A percentile compares a stretch with the other conserved stretches of the same genome.
Conservation (phyloP, 1,140 invertebrate genomes). For the Eueides isabella region DNA sequence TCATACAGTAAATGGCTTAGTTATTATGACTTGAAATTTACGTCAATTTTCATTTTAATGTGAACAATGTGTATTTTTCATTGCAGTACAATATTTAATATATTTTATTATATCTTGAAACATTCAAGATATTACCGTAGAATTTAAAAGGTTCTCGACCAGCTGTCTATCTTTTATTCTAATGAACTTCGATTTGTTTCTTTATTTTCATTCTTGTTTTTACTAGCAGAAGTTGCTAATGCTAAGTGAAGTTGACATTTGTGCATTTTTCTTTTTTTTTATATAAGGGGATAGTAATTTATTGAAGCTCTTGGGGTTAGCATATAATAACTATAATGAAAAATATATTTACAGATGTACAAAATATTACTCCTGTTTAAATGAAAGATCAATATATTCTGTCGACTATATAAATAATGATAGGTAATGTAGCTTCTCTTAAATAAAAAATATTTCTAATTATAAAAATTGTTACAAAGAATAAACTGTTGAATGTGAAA, state of each 20-base stretch:
- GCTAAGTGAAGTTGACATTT: slow-evolving; percentile 6
- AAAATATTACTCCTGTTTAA: too few relatives aligned
- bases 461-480: too few relatives aligned
- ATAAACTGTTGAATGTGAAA: too few relatives aligned
- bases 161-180: not conserved
- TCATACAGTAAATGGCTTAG: not conserved
- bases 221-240: not conserved
- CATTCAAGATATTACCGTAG: not conserved
- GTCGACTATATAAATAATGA: too few relatives aligned
- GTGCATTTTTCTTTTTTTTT: not conserved
- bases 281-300: not conserved
- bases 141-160: not conserved
- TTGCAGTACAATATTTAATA: slow-evolving; percentile 14
- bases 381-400: too few relatives aligned
- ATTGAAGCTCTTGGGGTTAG: not conserved
- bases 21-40: not conserved
- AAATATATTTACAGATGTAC: not conserved
- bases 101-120: slow-evolving; percentile 18
- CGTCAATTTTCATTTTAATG: slow-evolving; percentile 1
- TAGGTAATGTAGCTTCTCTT: too few relatives aligned
- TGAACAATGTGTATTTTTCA: slow-evolving; percentile 25
- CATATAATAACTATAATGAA: not conserved
- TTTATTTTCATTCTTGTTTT: slow-evolving; percentile 5
- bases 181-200: not conserved
- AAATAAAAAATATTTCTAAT: too few relatives aligned